Evolutionary conservation across 2,113 vertebrate species (phyloP).

Genomic region (Actenoides hombroni): DNA sequence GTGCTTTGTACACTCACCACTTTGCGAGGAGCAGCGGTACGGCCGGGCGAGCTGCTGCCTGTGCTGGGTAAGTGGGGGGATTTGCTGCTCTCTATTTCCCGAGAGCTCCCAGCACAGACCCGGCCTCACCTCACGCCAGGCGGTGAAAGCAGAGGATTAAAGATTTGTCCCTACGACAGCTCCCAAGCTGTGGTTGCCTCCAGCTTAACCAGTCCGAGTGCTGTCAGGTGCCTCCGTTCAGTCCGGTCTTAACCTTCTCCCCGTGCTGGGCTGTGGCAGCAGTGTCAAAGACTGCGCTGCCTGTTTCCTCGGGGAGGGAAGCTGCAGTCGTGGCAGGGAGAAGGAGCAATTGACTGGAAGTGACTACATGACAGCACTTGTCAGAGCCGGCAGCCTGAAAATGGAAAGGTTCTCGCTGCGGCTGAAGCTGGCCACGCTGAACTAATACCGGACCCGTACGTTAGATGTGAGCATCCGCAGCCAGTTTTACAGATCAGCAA

Average conservation of each 20-base stretch:
- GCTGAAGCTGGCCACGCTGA: conserved; percentile 9
- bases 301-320: not conserved
- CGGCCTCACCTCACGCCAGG: rapidly evolving
- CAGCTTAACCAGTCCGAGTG: not conserved
- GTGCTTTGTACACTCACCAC: not conserved
- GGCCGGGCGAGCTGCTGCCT: not conserved
- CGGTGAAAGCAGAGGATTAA: not conserved
- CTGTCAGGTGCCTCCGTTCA: not conserved
- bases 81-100: not conserved
- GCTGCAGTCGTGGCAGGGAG: not conserved
- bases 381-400: not conserved
- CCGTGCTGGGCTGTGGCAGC: not conserved
- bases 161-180: not conserved
- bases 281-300: not conserved
- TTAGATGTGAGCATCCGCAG: conserved; percentile 1
- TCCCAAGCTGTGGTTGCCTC: not conserved
- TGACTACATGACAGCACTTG: conserved; percentile 33
- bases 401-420: not conserved
- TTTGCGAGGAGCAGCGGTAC: not conserved
- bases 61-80: not conserved
- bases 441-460: not conserved
- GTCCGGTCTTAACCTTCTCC: not conserved
- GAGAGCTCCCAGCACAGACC: not conserved
- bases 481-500: not conserved
- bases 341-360: conserved; percentile 44